A percentile compares a stretch with the other conserved stretches of the same genome.
These are phyloP conservation scores for Bryconaethiops microstoma DNA, from an alignment of 2,797 vertebrate species.

Conservation along the genomic window DNA sequence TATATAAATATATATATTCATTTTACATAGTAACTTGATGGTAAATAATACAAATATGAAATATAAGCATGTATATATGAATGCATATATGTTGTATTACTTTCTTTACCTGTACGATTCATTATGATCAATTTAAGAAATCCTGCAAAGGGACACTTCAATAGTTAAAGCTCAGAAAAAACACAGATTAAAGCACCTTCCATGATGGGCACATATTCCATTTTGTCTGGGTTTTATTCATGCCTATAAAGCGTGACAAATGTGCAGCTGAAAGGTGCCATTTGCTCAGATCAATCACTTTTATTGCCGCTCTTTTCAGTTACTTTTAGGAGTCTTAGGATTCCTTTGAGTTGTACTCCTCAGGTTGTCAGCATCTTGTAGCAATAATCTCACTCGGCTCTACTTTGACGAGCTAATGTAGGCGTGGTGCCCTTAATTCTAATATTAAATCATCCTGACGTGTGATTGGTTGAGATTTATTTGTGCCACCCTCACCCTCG, in stretches of 20 bases:
- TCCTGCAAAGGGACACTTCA: not conserved
- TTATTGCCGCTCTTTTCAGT: constrained; percentile 52
- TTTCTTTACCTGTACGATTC: too few relatives aligned
- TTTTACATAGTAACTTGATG: too few relatives aligned
- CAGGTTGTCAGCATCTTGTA: not conserved
- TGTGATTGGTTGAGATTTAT: not conserved
- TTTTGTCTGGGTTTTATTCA: constrained; percentile 69
- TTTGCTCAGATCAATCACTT: constrained; percentile 74
- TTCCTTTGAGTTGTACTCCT: not conserved
- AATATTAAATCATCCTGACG: not conserved
- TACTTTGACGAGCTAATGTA: not conserved
- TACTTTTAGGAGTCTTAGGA: constrained; percentile 28
- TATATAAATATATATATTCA: too few relatives aligned
- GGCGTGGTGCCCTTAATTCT: not conserved
- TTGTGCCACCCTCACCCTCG: not conserved
- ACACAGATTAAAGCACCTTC: constrained; percentile 72
- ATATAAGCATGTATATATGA: too few relatives aligned
- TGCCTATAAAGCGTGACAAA: constrained; percentile 71
- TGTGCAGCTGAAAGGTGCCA: constrained; percentile 73
- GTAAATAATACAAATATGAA: too few relatives aligned
- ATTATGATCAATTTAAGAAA: too few relatives aligned
- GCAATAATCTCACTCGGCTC: not conserved
- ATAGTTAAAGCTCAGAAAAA: constrained; percentile 35
- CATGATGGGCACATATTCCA: constrained; percentile 8
- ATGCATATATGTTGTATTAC: too few relatives aligned